Conservation (phyloP, 1,140 invertebrate species). For the Cecropterus lyciades region DNA sequence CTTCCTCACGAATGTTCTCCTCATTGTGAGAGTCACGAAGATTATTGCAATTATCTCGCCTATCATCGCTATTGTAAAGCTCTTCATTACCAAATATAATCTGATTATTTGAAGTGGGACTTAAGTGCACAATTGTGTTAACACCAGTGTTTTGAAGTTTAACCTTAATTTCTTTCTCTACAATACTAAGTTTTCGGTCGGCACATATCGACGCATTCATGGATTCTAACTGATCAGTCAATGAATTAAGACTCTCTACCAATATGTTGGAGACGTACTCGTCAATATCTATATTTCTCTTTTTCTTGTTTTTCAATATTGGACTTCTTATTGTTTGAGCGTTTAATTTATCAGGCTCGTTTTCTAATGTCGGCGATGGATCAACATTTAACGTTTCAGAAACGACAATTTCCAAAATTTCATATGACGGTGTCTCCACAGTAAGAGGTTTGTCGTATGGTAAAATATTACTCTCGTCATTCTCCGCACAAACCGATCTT, state of each 20-base stretch:
- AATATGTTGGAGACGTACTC: conserved; percentile 81
- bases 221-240: conserved; percentile 77
- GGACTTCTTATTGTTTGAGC: conserved; percentile 38
- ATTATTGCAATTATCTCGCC: conserved; percentile 50
- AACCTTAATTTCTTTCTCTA: conserved; percentile 83
- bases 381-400: conserved; percentile 71
- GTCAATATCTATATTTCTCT: conserved; percentile 68
- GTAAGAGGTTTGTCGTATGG: conserved; percentile 50
- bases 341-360: conserved; percentile 41
- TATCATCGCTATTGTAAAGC: conserved; percentile 56
- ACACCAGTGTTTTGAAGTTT: conserved; percentile 80
- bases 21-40: conserved; percentile 41
- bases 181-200: conserved; percentile 73
- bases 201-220: conserved; percentile 76
- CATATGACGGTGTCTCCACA: conserved; percentile 58
- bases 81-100: conserved; percentile 80
- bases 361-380: conserved; percentile 42
- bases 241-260: conserved; percentile 79
- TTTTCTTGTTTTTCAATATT: conserved; percentile 39
- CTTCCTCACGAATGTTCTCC: conserved; percentile 51
- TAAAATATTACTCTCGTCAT: conserved; percentile 52
- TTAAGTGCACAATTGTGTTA: conserved; percentile 78
- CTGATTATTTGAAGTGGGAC: conserved; percentile 77
- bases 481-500: conserved; percentile 48
- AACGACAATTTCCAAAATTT: conserved; percentile 79